Evolutionary conservation across 2,888 invertebrate genomes (phyloP), one percentile per base, ranked within the genome.

Genomic region (Andricus quercusramuli): DNA sequence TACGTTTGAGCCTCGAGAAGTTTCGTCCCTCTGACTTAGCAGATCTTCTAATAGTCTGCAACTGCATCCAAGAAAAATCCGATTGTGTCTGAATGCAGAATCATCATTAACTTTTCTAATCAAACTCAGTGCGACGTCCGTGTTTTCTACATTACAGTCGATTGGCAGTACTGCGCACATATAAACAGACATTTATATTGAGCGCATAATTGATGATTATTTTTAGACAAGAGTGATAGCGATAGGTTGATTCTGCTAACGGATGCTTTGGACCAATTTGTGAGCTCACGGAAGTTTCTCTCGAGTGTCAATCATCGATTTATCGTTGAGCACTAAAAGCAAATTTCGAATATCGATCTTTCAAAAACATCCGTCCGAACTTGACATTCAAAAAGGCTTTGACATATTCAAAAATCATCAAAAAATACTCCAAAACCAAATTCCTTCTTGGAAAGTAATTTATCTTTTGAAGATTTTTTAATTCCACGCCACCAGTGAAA

Each of bases 81-180:
- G 25, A 25, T 62, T 22, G 22, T 2, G 4, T 25, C 25, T 62
- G 8, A 25, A 62, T 22, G 62, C 4, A 22, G 15, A 25, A 62
- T 62, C 62, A n/a, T 59, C 22, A 20, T 62, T 25, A 62, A 15
- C 25, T 3, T 62, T 25, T 25, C 25, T 62, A 62, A 62, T 15
- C 62, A 62, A 62, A 62, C n/a, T 62, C 62, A 62, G 62, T 62
- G 62, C 25, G 62, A 13, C 62, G 62, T 25, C 4, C 59, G 25
- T 25, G 22, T 62, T n/a, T 9, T 56, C 56, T 56, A 56, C n/a
- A 56, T 56, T 62, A 13, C 2, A 62, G 11, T 15, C 25, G 3
- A 62, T 25, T 62, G 62, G 15, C 62, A 62, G 22, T 25, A 22
- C 25, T 25, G 62, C 13, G 11, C 62, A 62, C 22, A 62, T 25